Evolutionary conservation across 1,140 invertebrate species (phyloP).

Genomic region (Carcinoscorpius rotundicauda): DNA sequence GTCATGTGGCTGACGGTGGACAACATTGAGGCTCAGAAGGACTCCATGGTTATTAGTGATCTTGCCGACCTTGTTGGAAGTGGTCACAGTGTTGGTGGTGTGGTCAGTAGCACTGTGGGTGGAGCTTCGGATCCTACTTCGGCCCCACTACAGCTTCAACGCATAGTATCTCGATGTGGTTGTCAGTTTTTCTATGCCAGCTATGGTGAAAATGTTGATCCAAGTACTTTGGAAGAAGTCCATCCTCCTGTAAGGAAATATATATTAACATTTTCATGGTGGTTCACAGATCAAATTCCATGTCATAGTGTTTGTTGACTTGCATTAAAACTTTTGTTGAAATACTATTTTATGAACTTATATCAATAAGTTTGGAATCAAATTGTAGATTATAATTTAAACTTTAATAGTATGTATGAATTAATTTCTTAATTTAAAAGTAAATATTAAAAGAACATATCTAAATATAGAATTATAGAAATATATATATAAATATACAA

Average conservation of each 20-base stretch:
- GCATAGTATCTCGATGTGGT: constrained; percentile 91
- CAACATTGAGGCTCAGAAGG: constrained; percentile 71
- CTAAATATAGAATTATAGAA: too few relatives aligned
- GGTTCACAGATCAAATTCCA: too few relatives aligned
- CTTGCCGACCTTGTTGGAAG: constrained; percentile 82
- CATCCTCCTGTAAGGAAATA: constrained; percentile 34
- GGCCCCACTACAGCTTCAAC: constrained; percentile 56
- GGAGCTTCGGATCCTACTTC: constrained; percentile 34
- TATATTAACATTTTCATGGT: too few relatives aligned
- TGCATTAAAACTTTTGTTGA: too few relatives aligned
- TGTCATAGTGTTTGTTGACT: too few relatives aligned
- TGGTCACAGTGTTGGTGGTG: constrained; percentile 89
- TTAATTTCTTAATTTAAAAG: too few relatives aligned
- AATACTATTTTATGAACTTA: too few relatives aligned
- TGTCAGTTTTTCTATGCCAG: constrained; percentile 97
- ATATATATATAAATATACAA: too few relatives aligned
- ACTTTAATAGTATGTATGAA: too few relatives aligned
- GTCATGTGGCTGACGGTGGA: constrained; percentile 92
- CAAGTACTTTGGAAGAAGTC: constrained; percentile 47
- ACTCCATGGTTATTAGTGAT: constrained; percentile 42
- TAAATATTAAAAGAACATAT: too few relatives aligned
- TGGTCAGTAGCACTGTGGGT: constrained; percentile 83
- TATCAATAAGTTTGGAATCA: too few relatives aligned
- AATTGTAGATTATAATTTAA: too few relatives aligned
- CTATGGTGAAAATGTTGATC: constrained; percentile 72